Evolutionary conservation across 2,113 vertebrate species (phyloP).

Genomic region (Cettia cetti): DNA sequence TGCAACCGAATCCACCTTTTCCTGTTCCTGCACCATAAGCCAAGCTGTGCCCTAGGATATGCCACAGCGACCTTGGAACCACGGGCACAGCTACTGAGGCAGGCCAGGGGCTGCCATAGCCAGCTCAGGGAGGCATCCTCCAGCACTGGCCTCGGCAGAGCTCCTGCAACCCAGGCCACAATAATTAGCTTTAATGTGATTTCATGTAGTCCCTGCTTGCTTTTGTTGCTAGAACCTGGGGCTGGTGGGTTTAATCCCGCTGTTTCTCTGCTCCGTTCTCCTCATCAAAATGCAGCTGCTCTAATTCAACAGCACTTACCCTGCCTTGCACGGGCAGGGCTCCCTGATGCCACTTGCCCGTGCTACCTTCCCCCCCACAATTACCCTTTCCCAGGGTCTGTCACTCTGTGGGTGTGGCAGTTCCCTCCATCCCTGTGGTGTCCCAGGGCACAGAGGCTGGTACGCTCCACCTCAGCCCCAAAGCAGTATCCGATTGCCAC

Average conservation of each 20-base stretch:
- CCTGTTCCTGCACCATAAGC: not conserved
- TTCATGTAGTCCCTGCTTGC: not conserved
- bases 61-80: rapidly evolving
- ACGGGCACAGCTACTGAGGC: not conserved
- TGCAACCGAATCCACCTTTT: not conserved
- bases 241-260: rapidly evolving
- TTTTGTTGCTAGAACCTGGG: not conserved
- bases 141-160: not conserved
- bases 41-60: not conserved
- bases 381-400: not conserved
- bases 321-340: not conserved
- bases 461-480: not conserved
- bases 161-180: not conserved
- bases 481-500: not conserved
- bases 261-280: not conserved
- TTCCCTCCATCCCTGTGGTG: not conserved
- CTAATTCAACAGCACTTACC: not conserved
- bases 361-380: not conserved
- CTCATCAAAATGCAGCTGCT: not conserved
- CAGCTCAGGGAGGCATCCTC: not conserved
- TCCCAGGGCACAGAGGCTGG: rapidly evolving
- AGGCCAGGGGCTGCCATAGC: not conserved
- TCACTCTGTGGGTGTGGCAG: rapidly evolving
- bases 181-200: not conserved
- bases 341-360: not conserved